These are phyloP conservation scores for Patella caerulea DNA, from an alignment of 2,888 invertebrate genomes.

Conservation along the genomic window DNA sequence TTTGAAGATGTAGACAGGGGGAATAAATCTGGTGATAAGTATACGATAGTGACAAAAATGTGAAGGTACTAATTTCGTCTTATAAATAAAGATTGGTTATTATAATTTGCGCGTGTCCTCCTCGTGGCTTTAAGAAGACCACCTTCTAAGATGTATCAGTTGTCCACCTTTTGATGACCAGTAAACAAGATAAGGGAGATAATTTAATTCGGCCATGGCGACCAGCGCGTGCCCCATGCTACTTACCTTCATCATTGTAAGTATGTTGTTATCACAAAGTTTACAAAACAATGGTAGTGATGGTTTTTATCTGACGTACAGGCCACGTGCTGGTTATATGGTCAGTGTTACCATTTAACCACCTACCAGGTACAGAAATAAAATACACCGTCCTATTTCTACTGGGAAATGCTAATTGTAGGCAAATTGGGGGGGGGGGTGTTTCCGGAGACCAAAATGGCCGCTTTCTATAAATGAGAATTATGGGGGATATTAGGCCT, in stretches of 20 bases:
- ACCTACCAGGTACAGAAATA: background rate
- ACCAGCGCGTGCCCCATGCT: slow-evolving; percentile 7
- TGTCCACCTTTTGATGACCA: slow-evolving; percentile 10
- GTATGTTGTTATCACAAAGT: background rate
- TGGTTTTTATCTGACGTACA: background rate
- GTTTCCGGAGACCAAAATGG: no score
- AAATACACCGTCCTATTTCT: no score
- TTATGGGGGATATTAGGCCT: no score
- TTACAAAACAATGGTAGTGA: background rate
- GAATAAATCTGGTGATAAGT: no score
- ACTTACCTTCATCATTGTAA: background rate
- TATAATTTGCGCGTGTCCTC: background rate
- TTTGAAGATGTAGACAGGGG: no score
- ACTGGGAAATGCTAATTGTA: no score
- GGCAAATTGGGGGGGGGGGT: no score
- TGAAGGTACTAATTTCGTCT: no score
- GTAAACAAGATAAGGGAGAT: background rate
- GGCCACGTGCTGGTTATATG: background rate
- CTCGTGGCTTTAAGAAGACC: background rate
- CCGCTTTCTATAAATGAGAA: no score
- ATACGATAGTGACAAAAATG: no score
- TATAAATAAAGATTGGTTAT: background rate
- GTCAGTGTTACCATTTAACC: background rate
- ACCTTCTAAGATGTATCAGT: slow-evolving; percentile 2
- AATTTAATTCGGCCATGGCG: background rate